Evolutionary conservation across 2,797 vertebrate genomes (phyloP), one percentile per base, ranked within the genome.

Genomic region (Molothrus aeneus): DNA sequence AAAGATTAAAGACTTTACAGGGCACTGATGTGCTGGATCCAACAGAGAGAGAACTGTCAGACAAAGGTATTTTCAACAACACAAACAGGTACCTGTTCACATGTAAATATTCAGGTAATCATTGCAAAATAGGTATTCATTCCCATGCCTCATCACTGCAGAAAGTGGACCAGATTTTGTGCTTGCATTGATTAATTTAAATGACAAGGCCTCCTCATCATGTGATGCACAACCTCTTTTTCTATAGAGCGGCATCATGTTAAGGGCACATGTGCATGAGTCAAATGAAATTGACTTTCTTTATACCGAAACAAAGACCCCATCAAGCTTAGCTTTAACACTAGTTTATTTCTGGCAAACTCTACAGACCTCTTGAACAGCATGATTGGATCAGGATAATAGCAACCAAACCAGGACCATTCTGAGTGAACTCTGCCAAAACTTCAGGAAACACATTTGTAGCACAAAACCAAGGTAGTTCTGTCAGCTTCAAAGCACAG

Each of bases 361-460:
- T 50, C 32, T 51, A 72, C 47, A 70, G 43, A 65, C 13, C n/a
- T 61, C 45, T 42, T 31, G 32, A 87, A 86, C 8, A 29, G 61
- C 3, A 4, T 38, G 48, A 74, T 0, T 34, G n/a, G 25, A 85
- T 59, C 48, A 66, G 19, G 21, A 42, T 13, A 88, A 69, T 22
- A 90, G 57, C 42, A 90, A 54, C 17, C 31, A 34, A 45, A 73
- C 8, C 17, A 43, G 34, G 26, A 77, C 50, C 29, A 17, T 21
- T 82, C 50, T 66, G 45, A 72, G 22, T 17, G 17, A 24, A 38
- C 29, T 43, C 26, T 61, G 57, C 16, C 65, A 89, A 80, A 82
- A 85, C 42, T 88, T 90, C 28, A 72, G 65, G 38, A 85, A 95
- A 88, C 9, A 26, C 47, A 40, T 34, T 50, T 74, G 45, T 28